Base-by-base conservation (phyloP, 1,140 invertebrate genomes). In the Pogonomyrmex californicus region DNA sequence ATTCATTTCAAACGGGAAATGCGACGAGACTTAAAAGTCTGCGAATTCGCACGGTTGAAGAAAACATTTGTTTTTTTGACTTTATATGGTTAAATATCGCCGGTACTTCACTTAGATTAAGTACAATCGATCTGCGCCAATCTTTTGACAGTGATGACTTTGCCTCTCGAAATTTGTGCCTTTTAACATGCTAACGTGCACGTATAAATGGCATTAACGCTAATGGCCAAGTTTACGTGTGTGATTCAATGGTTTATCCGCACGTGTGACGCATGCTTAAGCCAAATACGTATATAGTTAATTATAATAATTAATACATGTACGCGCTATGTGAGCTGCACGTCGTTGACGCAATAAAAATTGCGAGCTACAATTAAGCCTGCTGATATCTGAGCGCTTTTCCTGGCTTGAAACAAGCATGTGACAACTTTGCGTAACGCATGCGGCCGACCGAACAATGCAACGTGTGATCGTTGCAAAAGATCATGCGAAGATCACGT, bases 81-180 rank as follows among this genome's bases (percentile, higher is more conserved):
- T 70, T 87, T 47, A 17, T 51, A 56, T 36, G 2, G n/a, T 79
- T 88, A 83, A 88, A 88, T 76, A 47, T 82, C 44, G 51, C 14
- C 68, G 17, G 54, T 88, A 68, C 62, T 87, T 82, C 62, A 70
- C 87, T 88, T 30, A 36, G 68, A 87, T 88, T 81, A 87, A 82
- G 60, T 68, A 82, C 54, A 73, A 23, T n/a, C 23, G 30, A 5
- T 6, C 12, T 44, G 38, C 9, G 30, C 17, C 38, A 49, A 49
- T 10, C 30, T 76, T 49, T 76, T 38, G 60, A 54, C 23, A 54
- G 4, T 10, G 51, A 36, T 4, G 14, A 10, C 23, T n/a, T 70
- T 81, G 4, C 70, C 10, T 14, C 63, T 54, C 12, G 12, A 81
- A 81, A 81, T 81, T 70, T 81, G 68, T 81, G 38, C n/a, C 23